phyloP scores from a whole-genome alignment of 2,888 invertebrate genomes.

The Acrocera orbiculus region DNA sequence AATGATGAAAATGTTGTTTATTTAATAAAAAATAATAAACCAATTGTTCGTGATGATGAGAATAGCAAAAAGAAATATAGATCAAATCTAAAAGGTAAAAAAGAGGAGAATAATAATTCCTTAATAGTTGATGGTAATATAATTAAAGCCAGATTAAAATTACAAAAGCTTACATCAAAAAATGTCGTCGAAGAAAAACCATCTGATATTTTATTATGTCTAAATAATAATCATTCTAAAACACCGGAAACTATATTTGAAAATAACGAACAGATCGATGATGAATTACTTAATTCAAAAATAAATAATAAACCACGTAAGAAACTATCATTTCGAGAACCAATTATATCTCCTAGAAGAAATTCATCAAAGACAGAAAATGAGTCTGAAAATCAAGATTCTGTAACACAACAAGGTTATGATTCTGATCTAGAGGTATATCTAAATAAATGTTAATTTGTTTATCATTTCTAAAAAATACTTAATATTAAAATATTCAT shows the following conservation, averaged over 20 bases:
- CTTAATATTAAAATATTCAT: no score
- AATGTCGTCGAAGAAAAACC: no score
- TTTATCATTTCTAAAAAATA: no score
- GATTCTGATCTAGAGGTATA: constrained; percentile 15
- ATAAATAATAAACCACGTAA: constrained; percentile 54
- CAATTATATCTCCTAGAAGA: constrained; percentile 29
- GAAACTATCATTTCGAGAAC: constrained; percentile 74
- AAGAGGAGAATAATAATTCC: constrained; percentile 9
- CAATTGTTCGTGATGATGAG: constrained; percentile 16
- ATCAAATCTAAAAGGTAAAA: constrained; percentile 2
- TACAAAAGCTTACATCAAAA: no score
- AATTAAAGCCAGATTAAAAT: constrained; percentile 10
- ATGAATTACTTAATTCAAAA: no score
- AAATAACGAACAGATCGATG: no score
- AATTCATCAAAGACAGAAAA: constrained; percentile 18
- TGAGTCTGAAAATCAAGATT: no score
- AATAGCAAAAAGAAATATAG: constrained; percentile 1
- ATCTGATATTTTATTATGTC: no score
- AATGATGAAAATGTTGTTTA: constrained; percentile 31
- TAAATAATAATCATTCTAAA: constrained; percentile 7
- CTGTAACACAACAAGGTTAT: constrained; percentile 1
- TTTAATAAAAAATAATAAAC: constrained; percentile 28
- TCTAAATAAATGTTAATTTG: neutral
- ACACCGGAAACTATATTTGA: constrained; percentile 23
- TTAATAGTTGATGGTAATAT: constrained; percentile 6